Conservation (phyloP, 37 sponge, comb jelly and placozoan species). For the Bolinopsis microptera region DNA sequence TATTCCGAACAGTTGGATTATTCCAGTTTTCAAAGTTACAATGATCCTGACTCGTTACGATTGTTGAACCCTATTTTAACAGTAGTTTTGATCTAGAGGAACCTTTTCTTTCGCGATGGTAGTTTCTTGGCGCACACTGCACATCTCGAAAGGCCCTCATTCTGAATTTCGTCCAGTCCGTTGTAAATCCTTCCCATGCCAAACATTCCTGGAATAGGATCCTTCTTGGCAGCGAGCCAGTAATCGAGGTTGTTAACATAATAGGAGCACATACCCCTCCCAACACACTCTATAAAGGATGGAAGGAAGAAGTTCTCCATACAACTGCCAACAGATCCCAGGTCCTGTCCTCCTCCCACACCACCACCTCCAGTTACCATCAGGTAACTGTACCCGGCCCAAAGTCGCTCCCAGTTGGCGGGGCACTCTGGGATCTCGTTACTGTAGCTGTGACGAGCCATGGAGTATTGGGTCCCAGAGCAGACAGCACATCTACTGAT, state of each 20-base stretch:
- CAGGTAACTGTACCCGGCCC: constrained; percentile 18
- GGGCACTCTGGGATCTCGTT: constrained; percentile 19
- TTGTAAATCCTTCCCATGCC: constrained; percentile 31
- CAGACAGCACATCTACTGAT: neutral
- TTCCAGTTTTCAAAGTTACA: no score
- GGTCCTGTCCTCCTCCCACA: constrained; percentile 28
- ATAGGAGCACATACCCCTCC: constrained; percentile 20
- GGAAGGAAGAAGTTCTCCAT: constrained; percentile 44
- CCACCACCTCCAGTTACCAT: constrained; percentile 24
- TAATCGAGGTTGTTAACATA: constrained; percentile 40
- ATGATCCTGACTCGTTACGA: no score
- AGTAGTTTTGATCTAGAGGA: neutral
- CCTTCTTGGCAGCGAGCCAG: constrained; percentile 21
- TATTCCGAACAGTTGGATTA: no score
- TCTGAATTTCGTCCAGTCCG: constrained; percentile 1
- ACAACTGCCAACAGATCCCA: neutral
- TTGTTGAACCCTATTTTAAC: no score
- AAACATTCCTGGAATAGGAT: constrained; percentile 21
- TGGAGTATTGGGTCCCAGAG: neutral
- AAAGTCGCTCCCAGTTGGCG: neutral
- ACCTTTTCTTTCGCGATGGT: neutral
- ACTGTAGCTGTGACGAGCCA: constrained; percentile 19
- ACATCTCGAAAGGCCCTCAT: neutral
- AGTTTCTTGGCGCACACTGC: constrained; percentile 1
- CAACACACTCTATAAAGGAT: constrained; percentile 4